Evolutionary conservation across 2,888 invertebrate genomes (phyloP), one percentile per base, ranked within the genome.

Genomic region (Aphrophora alni): DNA sequence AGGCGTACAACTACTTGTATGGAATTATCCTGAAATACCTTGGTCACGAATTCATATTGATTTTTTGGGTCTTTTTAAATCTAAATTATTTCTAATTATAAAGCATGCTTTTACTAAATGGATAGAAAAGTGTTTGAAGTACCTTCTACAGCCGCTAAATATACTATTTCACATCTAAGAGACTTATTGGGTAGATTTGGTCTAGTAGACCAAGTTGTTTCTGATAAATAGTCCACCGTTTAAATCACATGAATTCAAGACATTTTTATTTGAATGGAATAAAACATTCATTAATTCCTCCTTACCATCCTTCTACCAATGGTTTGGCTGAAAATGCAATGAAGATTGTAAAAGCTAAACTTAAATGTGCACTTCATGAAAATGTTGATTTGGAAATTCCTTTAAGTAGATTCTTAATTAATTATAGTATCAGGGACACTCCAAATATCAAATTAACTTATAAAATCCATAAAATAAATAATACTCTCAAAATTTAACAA

Each of bases 201-300:
- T 38, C 24, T 71, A 17, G n/a, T 26, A 0, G 24, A 69, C 17
- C 3, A 12, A 4, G 2, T 78, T 14, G 24, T 72, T 14, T 71
- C 38, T 10, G 78, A 78, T n/a, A 78, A n/a, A 78, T 59, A 72
- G 74, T 25, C 74, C 78, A 51, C 73, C 74, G 8, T 78, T 73
- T 28, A 78, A 72, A 1, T 71, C 71, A 14, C 7, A 7, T 26
- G 78, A 73, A 24, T 78, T 78, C 59, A 25, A 24, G 0, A 24
- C 14, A 27, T 78, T 78, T 51, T 27, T 74, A 10, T 44, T 26
- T 12, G 4, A 78, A 78, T 74, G 73, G 78, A n/a, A 78, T 78
- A 21, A 72, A 73, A 59, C 78, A 78, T n/a, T 51, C 78, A 26
- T 27, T 74, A 26, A 26, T 59, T 0, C 12, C 74, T 12, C 44